phyloP scores from a whole-genome alignment of 1,140 invertebrate species.

The Orussus abietinus region DNA sequence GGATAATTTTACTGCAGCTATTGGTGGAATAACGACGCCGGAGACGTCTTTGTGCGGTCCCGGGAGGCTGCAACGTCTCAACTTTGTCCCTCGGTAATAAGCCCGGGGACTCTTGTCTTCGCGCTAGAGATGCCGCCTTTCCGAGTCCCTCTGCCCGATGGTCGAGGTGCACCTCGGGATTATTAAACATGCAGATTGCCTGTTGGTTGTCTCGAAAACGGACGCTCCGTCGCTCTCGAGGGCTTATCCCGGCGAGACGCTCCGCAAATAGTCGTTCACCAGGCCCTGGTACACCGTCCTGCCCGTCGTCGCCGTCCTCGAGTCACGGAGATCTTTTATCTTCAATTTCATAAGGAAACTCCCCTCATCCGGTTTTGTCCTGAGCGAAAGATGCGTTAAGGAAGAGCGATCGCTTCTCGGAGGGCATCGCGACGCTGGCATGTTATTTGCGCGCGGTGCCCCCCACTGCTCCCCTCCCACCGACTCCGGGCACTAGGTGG shows the following conservation, averaged over 20 bases:
- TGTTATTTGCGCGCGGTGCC: background rate
- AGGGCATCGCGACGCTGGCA: background rate
- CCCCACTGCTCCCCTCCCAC: background rate
- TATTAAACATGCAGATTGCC: slow-evolving; percentile 36
- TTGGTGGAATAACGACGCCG: too few relatives aligned
- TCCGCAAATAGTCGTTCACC: slow-evolving; percentile 24
- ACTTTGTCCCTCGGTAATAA: too few relatives aligned
- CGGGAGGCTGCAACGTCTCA: too few relatives aligned
- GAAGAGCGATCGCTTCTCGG: background rate
- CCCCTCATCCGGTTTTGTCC: too few relatives aligned
- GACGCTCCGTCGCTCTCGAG: slow-evolving; percentile 20
- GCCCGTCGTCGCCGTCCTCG: background rate
- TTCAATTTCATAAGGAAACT: background rate
- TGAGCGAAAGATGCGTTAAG: too few relatives aligned
- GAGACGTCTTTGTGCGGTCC: too few relatives aligned
- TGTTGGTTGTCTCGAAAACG: slow-evolving; percentile 31
- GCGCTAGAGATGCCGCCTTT: too few relatives aligned
- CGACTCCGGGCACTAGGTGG: too few relatives aligned
- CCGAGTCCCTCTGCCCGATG: too few relatives aligned
- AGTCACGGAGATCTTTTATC: background rate
- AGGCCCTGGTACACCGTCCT: background rate
- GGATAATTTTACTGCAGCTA: too few relatives aligned
- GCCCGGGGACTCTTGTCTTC: too few relatives aligned
- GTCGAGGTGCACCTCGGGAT: too few relatives aligned
- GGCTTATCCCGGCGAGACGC: slow-evolving; percentile 36